Percentiles rank a stretch among this genome's conserved stretches.
Conservation (phyloP, 2,888 invertebrate species). For the Dione vanillae region DNA sequence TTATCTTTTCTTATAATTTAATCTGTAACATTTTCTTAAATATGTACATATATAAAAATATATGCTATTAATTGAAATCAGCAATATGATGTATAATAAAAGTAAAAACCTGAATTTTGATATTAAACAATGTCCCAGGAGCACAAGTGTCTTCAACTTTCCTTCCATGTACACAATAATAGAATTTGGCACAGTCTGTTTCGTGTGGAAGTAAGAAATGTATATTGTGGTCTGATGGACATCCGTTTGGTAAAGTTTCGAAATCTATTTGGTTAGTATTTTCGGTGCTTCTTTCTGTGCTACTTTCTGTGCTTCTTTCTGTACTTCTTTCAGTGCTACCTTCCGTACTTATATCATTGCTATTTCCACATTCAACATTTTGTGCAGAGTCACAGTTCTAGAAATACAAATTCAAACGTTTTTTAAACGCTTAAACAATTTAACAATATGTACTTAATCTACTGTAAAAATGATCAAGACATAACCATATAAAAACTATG, state of each 20-base stretch:
- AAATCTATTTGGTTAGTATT: neutral
- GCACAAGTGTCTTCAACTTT: conserved; percentile 55
- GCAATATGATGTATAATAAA: neutral
- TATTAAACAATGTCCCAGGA: conserved; percentile 57
- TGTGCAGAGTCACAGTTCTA: conserved; percentile 53
- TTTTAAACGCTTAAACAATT: too few relatives aligned
- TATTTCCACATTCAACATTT: conserved; percentile 47
- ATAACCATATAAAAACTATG: too few relatives aligned
- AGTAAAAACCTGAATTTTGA: conserved; percentile 54
- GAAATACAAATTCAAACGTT: too few relatives aligned
- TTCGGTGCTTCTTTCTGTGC: neutral
- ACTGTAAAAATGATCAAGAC: too few relatives aligned
- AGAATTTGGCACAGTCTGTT: conserved; percentile 67
- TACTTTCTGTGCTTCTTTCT: neutral
- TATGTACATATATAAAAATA: too few relatives aligned
- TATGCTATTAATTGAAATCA: too few relatives aligned
- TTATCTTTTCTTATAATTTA: too few relatives aligned
- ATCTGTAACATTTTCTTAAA: too few relatives aligned
- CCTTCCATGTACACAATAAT: conserved; percentile 60
- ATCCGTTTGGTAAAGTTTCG: conserved; percentile 32
- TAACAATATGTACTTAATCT: too few relatives aligned
- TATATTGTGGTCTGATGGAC: conserved; percentile 41
- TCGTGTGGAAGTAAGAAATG: conserved; percentile 54
- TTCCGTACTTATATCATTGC: neutral
- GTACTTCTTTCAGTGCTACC: conserved; percentile 30